A percentile compares a stretch with the other conserved stretches of the same genome.
Evolutionary conservation across 2,797 vertebrate species (phyloP).

Genomic region (Anableps anableps): DNA sequence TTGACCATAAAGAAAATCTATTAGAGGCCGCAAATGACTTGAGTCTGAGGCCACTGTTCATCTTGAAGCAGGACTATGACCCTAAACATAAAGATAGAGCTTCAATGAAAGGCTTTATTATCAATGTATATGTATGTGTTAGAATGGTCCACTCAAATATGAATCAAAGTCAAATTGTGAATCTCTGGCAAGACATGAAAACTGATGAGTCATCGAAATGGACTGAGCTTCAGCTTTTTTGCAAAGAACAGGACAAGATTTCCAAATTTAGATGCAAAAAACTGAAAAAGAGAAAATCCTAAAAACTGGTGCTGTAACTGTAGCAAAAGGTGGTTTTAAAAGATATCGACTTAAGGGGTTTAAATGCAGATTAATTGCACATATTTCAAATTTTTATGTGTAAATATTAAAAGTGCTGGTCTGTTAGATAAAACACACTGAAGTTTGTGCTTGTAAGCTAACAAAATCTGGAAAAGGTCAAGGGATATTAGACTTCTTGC

Average conservation of each 20-base stretch:
- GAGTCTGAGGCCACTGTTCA: background rate
- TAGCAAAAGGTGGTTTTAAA: background rate
- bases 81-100: background rate
- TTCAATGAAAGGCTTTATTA: no score
- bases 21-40: background rate
- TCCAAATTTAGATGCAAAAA: background rate
- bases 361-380: background rate
- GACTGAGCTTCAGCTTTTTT: background rate
- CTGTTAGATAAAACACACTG: background rate
- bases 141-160: background rate
- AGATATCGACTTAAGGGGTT: background rate
- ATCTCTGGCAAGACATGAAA: background rate
- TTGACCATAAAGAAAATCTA: background rate
- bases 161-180: background rate
- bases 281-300: background rate
- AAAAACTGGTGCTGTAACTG: background rate
- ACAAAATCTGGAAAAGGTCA: no score
- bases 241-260: background rate
- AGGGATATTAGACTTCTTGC: background rate
- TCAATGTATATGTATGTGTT: no score
- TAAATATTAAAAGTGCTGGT: background rate
- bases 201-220: background rate
- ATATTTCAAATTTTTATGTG: background rate
- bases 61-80: background rate
- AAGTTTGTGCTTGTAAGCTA: background rate